phyloP scores from a whole-genome alignment of 2,113 vertebrate species.

The Dissostichus mawsoni region DNA sequence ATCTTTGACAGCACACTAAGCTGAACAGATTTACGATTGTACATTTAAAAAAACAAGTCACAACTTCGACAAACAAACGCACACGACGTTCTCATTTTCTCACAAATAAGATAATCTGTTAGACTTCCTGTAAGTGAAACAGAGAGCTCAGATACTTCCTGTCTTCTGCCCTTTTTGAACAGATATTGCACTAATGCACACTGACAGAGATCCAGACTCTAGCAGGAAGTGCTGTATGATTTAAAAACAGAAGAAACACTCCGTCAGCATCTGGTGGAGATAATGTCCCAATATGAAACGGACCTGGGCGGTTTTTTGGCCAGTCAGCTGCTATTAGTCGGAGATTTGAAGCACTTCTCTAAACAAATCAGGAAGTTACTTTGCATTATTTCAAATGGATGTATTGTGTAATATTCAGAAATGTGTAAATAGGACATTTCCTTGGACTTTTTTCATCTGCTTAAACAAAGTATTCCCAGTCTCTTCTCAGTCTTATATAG shows the following conservation, averaged over 20 bases:
- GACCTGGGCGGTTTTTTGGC: background rate
- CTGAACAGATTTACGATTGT: background rate
- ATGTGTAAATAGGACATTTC: background rate
- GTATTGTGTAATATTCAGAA: too few species aligned
- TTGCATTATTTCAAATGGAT: background rate
- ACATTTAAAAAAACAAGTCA: background rate
- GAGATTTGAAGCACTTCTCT: conserved; percentile 13
- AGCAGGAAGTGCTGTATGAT: background rate
- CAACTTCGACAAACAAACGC: background rate
- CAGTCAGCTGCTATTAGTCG: background rate
- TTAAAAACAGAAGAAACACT: conserved; percentile 1
- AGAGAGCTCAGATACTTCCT: background rate
- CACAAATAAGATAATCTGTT: background rate
- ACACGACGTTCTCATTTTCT: background rate
- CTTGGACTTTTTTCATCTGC: background rate
- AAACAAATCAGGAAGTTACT: background rate
- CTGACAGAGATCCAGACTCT: background rate
- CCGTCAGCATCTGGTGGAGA: background rate
- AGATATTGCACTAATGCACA: background rate
- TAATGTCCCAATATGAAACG: background rate
- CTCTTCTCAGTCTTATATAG: too few species aligned
- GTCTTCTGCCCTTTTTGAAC: background rate
- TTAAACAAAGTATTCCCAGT: background rate
- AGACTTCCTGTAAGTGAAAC: background rate
- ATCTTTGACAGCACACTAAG: background rate